A percentile compares a stretch with the other conserved stretches of the same genome.
These are phyloP conservation scores for Pocillopora grandis DNA, from an alignment of 92 coral and sea anemone genomes.

Conservation along the genomic window DNA sequence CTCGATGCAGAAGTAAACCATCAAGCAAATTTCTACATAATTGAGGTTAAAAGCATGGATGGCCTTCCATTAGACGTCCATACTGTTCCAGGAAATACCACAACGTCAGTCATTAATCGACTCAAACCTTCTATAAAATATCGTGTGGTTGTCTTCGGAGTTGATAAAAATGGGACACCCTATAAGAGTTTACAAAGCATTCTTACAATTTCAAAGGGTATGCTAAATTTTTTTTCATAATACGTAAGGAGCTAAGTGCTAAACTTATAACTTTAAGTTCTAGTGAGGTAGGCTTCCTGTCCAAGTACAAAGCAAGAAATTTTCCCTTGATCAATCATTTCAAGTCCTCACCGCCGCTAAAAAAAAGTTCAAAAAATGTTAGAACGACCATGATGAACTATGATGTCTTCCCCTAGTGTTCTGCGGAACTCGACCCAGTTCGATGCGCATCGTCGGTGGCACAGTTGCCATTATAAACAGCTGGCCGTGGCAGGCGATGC, in stretches of 20 bases:
- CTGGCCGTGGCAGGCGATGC: conserved; percentile 29
- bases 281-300: too few relatives aligned
- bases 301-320: too few relatives aligned
- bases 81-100: background rate
- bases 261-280: too few relatives aligned
- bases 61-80: background rate
- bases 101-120: background rate
- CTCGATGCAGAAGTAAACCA: background rate
- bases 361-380: too few relatives aligned
- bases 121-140: background rate
- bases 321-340: too few relatives aligned
- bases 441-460: conserved; percentile 7
- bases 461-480: background rate
- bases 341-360: too few relatives aligned
- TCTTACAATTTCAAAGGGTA: background rate
- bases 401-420: background rate
- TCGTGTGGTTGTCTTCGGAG: background rate
- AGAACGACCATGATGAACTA: too few relatives aligned
- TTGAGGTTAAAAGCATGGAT: background rate
- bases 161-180: background rate
- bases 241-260: too few relatives aligned
- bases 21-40: background rate
- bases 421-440: background rate
- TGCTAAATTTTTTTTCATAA: background rate
- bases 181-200: background rate